Percentiles rank a stretch among this genome's conserved stretches.
phyloP scores from a whole-genome alignment of 2,797 vertebrate species.

The Rhodeus uyekii region DNA sequence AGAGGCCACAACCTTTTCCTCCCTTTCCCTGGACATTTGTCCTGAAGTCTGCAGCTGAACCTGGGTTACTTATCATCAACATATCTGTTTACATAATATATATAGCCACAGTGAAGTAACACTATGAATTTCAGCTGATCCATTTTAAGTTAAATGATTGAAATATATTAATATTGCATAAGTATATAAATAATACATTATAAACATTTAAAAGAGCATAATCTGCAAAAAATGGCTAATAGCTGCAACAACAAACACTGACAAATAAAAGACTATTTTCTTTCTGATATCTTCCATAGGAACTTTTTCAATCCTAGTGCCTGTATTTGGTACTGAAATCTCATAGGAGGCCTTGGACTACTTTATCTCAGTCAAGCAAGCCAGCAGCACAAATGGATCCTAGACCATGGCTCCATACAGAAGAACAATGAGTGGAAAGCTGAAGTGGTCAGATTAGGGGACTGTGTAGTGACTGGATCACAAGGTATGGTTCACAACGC shows the following conservation, averaged over 20 bases:
- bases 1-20: constrained; percentile 72
- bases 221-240: neutral
- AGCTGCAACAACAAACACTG: neutral
- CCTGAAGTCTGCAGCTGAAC: constrained; percentile 50
- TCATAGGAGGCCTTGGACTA: constrained; percentile 44
- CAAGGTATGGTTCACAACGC: constrained; percentile 64
- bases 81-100: constrained; percentile 9
- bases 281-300: constrained; percentile 10
- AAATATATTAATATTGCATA: too few relatives aligned
- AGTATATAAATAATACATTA: neutral
- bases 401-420: constrained; percentile 65
- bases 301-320: constrained; percentile 19
- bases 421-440: constrained; percentile 73
- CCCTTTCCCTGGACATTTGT: constrained; percentile 58
- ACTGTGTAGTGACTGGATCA: constrained; percentile 52
- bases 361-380: constrained; percentile 72
- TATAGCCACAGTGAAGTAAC: neutral
- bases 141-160: neutral
- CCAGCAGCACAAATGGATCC: constrained; percentile 67
- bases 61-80: constrained; percentile 12
- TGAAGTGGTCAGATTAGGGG: constrained; percentile 70
- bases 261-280: constrained; percentile 13
- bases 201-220: neutral
- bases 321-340: constrained; percentile 10
- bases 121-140: neutral